These are phyloP conservation scores for Drosophila micromelanica DNA, from an alignment of 1,140 invertebrate species.

Conservation along the genomic window DNA sequence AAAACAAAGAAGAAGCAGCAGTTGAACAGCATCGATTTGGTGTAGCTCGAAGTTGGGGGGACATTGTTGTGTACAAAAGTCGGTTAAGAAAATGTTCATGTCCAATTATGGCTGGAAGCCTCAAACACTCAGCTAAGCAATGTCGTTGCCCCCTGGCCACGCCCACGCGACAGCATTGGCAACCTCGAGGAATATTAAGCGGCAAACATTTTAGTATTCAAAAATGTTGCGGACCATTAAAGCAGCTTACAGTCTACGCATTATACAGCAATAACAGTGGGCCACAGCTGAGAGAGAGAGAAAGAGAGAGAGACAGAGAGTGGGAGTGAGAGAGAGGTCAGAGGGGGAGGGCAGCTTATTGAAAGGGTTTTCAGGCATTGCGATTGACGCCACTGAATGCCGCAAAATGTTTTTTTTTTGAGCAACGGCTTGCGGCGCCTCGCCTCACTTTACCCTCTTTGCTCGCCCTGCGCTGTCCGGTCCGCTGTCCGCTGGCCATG, in stretches of 20 bases:
- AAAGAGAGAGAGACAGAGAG: not conserved
- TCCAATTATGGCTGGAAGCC: constrained; percentile 47
- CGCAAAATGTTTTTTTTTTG: constrained; percentile 50
- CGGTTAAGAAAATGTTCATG: constrained; percentile 63
- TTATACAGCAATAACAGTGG: constrained; percentile 9
- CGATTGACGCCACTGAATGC: constrained; percentile 33
- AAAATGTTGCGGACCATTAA: constrained; percentile 71
- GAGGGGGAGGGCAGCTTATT: not conserved
- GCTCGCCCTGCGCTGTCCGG: too few species aligned
- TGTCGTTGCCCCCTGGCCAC: constrained; percentile 8
- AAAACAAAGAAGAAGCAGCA: constrained; percentile 14
- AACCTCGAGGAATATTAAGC: constrained; percentile 39
- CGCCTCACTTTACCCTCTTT: constrained; percentile 49
- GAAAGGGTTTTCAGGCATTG: not conserved
- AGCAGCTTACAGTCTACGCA: constrained; percentile 46
- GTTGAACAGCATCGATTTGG: constrained; percentile 34
- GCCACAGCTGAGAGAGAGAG: not conserved
- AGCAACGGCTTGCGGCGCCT: constrained; percentile 52
- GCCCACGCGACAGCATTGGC: constrained; percentile 20
- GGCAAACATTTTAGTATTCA: constrained; percentile 67
- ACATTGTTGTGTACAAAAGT: constrained; percentile 1
- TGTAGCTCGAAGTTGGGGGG: too few species aligned
- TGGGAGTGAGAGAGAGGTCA: too few species aligned
- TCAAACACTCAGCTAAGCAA: constrained; percentile 38
- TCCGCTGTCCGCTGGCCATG: not conserved